phyloP scores from a whole-genome alignment of 2,888 invertebrate species.

The Pherbina coryleti region DNA sequence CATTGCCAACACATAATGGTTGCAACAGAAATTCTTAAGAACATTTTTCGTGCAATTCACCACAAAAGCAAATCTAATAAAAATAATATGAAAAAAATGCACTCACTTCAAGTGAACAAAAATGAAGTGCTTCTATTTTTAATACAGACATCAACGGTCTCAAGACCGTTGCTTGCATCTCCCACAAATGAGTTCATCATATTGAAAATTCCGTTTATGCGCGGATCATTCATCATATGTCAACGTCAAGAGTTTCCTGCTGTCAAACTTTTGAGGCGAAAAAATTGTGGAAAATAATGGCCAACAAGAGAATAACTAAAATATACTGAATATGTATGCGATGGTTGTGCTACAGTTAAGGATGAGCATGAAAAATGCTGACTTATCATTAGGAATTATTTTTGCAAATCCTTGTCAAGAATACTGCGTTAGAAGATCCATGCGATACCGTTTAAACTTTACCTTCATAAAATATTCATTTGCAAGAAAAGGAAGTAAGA shows the following conservation, averaged over 20 bases:
- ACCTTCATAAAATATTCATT: conserved; percentile 17
- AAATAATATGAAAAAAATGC: no score
- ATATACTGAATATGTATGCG: conserved; percentile 11
- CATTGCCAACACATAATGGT: no score
- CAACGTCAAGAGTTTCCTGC: not conserved
- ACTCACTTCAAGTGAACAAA: no score
- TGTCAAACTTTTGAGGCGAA: not conserved
- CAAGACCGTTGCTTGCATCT: not conserved
- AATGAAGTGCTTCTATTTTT: no score
- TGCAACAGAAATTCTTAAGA: no score
- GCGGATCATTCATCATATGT: not conserved
- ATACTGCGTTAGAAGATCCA: not conserved
- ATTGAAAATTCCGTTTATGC: not conserved
- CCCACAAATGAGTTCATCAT: not conserved
- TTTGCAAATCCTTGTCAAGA: conserved; percentile 13
- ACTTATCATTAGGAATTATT: conserved; percentile 28
- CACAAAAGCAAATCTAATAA: no score
- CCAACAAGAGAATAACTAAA: not conserved
- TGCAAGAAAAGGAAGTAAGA: not conserved
- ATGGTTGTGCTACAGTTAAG: not conserved
- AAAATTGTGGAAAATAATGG: not conserved
- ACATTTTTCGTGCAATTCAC: no score
- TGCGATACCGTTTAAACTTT: not conserved
- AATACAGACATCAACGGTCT: no score
- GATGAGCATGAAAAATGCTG: conserved; percentile 16